These are phyloP conservation scores for Neodiprion fabricii DNA, from an alignment of 1,140 invertebrate genomes.

Conservation along the genomic window DNA sequence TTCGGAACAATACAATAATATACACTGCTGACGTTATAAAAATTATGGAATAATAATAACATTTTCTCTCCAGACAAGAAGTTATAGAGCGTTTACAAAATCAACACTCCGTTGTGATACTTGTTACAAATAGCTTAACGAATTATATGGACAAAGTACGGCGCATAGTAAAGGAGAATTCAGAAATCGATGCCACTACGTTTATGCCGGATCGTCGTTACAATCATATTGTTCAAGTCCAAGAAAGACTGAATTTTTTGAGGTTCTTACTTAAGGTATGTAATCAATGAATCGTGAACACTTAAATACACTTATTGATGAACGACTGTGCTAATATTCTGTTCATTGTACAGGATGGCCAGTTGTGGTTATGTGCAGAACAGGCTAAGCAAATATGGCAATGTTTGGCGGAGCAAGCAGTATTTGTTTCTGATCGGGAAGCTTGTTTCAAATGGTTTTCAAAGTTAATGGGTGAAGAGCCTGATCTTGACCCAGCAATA, in stretches of 20 bases:
- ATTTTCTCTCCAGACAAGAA: slow-evolving; percentile 64
- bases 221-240: slow-evolving; percentile 91
- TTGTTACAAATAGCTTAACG: slow-evolving; percentile 92
- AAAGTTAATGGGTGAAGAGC: slow-evolving; percentile 97
- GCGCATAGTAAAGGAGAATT: slow-evolving; percentile 72
- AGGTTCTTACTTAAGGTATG: slow-evolving; percentile 82
- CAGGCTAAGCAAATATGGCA: slow-evolving; percentile 98
- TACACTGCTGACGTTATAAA: too few relatives aligned
- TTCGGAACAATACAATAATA: too few relatives aligned
- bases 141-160: slow-evolving; percentile 90
- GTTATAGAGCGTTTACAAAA: slow-evolving; percentile 92
- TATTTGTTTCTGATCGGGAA: slow-evolving; percentile 90
- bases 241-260: slow-evolving; percentile 93
- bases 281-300: slow-evolving; percentile 14
- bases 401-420: slow-evolving; percentile 91
- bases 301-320: slow-evolving; percentile 23
- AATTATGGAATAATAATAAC: too few relatives aligned
- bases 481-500: slow-evolving; percentile 95
- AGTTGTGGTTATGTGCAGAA: slow-evolving; percentile 93
- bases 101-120: slow-evolving; percentile 90
- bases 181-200: slow-evolving; percentile 79
- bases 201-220: slow-evolving; percentile 90
- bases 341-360: slow-evolving; percentile 72
- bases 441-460: slow-evolving; percentile 99
- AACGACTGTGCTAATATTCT: slow-evolving; percentile 19